Percentiles rank a stretch among this genome's conserved stretches.
These are phyloP conservation scores for Cacoxenus indagator DNA, from an alignment of 2,888 invertebrate species.

Conservation along the genomic window DNA sequence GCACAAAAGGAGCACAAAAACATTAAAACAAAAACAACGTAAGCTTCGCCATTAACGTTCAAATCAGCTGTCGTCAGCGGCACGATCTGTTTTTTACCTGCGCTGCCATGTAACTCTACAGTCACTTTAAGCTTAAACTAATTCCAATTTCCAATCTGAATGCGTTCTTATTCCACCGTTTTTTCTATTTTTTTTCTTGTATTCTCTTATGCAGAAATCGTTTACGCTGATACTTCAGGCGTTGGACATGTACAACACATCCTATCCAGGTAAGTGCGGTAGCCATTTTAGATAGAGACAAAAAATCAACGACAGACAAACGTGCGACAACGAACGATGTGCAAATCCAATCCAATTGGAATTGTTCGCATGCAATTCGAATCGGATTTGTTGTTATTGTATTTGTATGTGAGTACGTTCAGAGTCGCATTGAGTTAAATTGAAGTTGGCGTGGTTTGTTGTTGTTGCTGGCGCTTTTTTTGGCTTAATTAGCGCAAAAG, in stretches of 20 bases:
- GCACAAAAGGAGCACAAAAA: no score
- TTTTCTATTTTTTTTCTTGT: not conserved
- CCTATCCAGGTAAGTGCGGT: constrained; percentile 77
- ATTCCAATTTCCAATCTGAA: not conserved
- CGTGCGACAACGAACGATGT: not conserved
- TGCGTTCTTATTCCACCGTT: not conserved
- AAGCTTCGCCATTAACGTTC: no score
- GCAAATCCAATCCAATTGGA: constrained; percentile 1
- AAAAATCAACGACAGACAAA: not conserved
- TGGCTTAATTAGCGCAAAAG: constrained; percentile 59
- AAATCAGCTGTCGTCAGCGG: no score
- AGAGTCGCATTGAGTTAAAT: constrained; percentile 13
- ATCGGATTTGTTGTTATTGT: no score
- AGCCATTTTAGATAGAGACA: constrained; percentile 13
- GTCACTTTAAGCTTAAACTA: constrained; percentile 44
- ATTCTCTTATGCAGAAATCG: constrained; percentile 80
- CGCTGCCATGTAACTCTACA: constrained; percentile 39
- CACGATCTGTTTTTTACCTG: no score
- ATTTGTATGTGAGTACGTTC: no score
- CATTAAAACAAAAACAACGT: no score
- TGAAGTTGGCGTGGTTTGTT: constrained; percentile 26
- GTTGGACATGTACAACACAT: constrained; percentile 85
- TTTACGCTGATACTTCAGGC: constrained; percentile 94
- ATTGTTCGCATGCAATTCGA: constrained; percentile 1
- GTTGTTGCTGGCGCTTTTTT: constrained; percentile 30